Evolutionary conservation across 2,797 vertebrate species (phyloP), one percentile per base, ranked within the genome.

Genomic region (Hylomyscus alleni): DNA sequence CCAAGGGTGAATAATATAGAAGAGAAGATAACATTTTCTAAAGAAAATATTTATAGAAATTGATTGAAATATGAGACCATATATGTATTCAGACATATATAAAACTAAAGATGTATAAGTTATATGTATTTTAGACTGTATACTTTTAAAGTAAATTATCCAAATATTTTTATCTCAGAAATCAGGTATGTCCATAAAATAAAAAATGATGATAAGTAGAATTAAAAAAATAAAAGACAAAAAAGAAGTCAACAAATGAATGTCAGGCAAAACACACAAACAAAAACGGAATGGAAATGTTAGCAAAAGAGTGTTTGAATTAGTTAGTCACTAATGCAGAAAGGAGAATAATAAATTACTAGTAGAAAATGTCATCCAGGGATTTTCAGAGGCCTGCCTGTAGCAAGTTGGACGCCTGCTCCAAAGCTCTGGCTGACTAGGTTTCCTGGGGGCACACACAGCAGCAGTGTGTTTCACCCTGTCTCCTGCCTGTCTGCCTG

Each of bases 281-380:
- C 65, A 69, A 92, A 0, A 82, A 69, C 19, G 92, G 50, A 96
- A 89, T 29, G 44, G 75, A 72, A 94, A 83, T 50, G 0, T 22
- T 29, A n/a, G 0, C 24, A 83, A 54, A 58, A 72, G 7, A 58
- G 13, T 75, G 72, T 54, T 84, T 95, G 10, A 75, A 92, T 82
- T n/a, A n/a, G 6, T 62, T 54, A 67, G 15, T 89, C 93, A 90
- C 40, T 37, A 86, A 29, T 12, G 2, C 50, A 90, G n/a, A 50
- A 95, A 95, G 19, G 13, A 87, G 12, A 97, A 72, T 81, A 75
- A 87, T n/a, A 67, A 15, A 88, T 95, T 75, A 47, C 73, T 97
- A 44, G 10, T 58, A 94, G 44, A 44, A 91, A 96, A 93, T 76
- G 10, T 0, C 11, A 11, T 80, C 0, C 87, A 0, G 54, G n/a